Evolutionary conservation across 2,888 invertebrate genomes (phyloP), one percentile per base, ranked within the genome.

Genomic region (Epinotia ramella): DNA sequence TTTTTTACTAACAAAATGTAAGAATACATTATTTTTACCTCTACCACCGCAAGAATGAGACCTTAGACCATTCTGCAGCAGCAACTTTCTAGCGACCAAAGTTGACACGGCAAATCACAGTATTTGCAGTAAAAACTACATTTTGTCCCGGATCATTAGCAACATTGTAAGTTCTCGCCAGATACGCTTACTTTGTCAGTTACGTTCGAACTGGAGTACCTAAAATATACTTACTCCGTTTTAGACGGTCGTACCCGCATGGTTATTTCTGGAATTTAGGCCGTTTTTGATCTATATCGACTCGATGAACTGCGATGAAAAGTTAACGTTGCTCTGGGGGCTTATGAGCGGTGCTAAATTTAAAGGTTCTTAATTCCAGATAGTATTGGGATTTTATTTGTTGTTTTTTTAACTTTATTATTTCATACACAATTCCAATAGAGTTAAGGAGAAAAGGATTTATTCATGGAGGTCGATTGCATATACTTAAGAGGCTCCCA

Each of bases 121-220:
- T 6, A 46, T 69, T 28, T 24, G 12, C 60, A 24, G 24, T 69
- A 60, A 69, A 68, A 69, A 60, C 46, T 28, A 60, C 60, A 60
- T 46, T 68, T 44, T 46, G 60, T 60, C 28, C 16, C 59, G 12
- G 44, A 28, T 46, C 69, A 69, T 60, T 69, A 69, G 59, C 69
- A 69, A 69, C 69, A 60, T 4, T 28, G 69, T 69, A 12, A 9
- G 69, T 3, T 12, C 16, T n/a, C 62, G 24, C 2, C 9, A 68
- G 68, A 59, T 68, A 40, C 64, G 53, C 40, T 59, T 59, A 69
- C 69, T 69, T 69, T 69, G 69, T 69, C n/a, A 16, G 60, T 69
- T 69, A 60, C 12, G 20, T 16, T 46, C 20, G 5, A 7, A 57
- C 12, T 53, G 2, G 12, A 53, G 53, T 53, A 53, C 53, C 53